A percentile compares a stretch with the other conserved stretches of the same genome.
phyloP scores from a whole-genome alignment of 2,113 vertebrate species.

The Chionis minor region DNA sequence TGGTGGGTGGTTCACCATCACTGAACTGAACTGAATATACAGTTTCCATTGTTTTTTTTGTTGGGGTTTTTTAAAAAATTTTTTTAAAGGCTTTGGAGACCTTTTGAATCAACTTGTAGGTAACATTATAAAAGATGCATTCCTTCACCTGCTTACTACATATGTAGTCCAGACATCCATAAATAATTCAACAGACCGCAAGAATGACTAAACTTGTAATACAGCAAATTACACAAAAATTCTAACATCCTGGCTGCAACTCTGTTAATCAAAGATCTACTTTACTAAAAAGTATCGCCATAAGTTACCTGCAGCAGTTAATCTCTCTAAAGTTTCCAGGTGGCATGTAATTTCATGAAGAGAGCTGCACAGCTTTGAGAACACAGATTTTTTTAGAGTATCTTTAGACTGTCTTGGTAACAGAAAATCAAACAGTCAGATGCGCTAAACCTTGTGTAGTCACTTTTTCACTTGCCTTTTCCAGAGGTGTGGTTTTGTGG shows the following conservation, averaged over 20 bases:
- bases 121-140: slow-evolving; percentile 11
- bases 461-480: slow-evolving; percentile 26
- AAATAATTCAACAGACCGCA: background rate
- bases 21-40: slow-evolving; percentile 17
- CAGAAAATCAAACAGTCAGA: background rate
- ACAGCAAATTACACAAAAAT: background rate
- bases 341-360: background rate
- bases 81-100: background rate
- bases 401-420: background rate
- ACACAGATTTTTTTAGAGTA: background rate
- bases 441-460: slow-evolving; percentile 44
- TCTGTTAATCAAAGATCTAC: background rate
- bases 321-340: slow-evolving; percentile 25
- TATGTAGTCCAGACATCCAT: background rate
- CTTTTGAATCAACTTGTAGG: background rate
- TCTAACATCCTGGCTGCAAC: background rate
- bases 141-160: background rate
- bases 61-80: no score
- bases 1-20: slow-evolving; percentile 8
- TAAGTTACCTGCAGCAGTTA: background rate
- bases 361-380: slow-evolving; percentile 27
- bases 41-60: background rate
- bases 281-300: background rate
- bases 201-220: background rate
- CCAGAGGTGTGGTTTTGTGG: background rate